Conservation (phyloP, 2,888 invertebrate species). For the Ormyrus nitidulus region DNA sequence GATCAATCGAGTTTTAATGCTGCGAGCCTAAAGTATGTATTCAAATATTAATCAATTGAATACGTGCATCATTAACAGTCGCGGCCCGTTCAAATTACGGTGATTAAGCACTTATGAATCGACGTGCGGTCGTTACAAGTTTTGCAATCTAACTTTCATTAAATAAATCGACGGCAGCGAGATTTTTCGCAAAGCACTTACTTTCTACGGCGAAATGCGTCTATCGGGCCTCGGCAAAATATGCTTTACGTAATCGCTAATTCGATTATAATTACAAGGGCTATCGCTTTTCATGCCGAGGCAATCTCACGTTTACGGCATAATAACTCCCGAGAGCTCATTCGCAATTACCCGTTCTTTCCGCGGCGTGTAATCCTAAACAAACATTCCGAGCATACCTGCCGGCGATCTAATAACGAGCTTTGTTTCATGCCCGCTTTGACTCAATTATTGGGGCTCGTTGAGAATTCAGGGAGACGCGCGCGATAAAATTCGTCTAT, state of each 20-base stretch:
- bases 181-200: conserved; percentile 26
- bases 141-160: conserved; percentile 37
- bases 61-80: not conserved
- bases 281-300: not conserved
- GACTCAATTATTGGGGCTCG: conserved; percentile 1
- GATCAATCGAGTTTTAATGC: not conserved
- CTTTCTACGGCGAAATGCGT: conserved; percentile 26
- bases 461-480: conserved; percentile 7
- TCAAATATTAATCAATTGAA: no score
- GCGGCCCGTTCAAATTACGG: conserved; percentile 8
- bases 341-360: conserved; percentile 25
- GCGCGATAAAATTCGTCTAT: conserved; percentile 31
- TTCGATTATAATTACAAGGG: conserved; percentile 51
- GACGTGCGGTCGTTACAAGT: not conserved
- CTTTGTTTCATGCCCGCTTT: not conserved
- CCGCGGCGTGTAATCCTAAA: not conserved
- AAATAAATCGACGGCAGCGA: conserved; percentile 10
- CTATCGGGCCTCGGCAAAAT: not conserved
- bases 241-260: conserved; percentile 47
- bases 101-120: not conserved
- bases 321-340: conserved; percentile 25
- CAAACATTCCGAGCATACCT: conserved; percentile 5
- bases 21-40: no score
- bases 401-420: conserved; percentile 21
- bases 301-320: conserved; percentile 13